Evolutionary conservation across 92 coral and sea anemone species (phyloP).

Genomic region (Bergia sp.): DNA sequence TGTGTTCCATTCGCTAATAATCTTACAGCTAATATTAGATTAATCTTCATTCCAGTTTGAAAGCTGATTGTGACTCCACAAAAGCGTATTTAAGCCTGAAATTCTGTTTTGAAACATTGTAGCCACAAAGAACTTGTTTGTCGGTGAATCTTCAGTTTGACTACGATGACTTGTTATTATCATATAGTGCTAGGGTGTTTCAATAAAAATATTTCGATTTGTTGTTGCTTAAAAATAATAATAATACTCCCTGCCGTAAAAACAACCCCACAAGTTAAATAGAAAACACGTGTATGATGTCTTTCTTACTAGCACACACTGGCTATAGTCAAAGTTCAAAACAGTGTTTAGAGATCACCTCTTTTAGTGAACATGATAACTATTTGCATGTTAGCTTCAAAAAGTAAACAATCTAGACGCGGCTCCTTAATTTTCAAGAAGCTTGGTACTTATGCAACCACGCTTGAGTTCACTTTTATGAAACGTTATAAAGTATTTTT

Average conservation of each 20-base stretch:
- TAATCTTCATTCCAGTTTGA: neutral
- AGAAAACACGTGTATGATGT: no score
- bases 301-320: neutral
- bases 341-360: neutral
- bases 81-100: neutral
- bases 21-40: neutral
- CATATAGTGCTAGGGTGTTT: neutral
- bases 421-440: neutral
- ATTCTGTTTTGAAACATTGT: neutral
- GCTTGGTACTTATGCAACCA: neutral
- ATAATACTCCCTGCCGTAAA: slow-evolving; percentile 2
- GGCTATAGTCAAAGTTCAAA: neutral
- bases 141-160: neutral
- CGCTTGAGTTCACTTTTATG: neutral
- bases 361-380: neutral
- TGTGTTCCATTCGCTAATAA: neutral
- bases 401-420: neutral
- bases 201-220: neutral
- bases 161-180: neutral
- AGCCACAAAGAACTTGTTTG: neutral
- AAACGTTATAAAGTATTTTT: no score
- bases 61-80: neutral
- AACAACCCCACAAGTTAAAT: neutral
- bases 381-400: neutral
- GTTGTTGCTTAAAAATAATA: neutral